phyloP scores from a whole-genome alignment of 1,140 invertebrate genomes.

The Leptinotarsa lineolata region DNA sequence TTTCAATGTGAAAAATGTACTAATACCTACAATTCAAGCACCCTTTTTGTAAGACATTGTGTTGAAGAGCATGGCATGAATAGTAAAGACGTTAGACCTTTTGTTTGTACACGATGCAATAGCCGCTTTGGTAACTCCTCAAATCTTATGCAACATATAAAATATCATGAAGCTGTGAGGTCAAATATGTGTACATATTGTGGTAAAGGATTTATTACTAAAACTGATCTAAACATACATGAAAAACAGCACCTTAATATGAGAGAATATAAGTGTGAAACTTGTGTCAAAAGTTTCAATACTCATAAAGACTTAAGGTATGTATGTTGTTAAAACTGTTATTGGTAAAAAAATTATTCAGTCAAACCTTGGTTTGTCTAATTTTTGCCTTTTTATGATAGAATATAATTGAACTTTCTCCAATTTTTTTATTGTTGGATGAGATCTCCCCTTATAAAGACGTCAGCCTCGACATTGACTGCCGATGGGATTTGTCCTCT shows the following conservation, averaged over 20 bases:
- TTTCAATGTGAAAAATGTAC: slow-evolving; percentile 44
- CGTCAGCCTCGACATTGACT: too few relatives aligned
- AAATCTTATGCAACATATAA: slow-evolving; percentile 43
- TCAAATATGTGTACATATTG: slow-evolving; percentile 59
- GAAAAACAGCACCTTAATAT: slow-evolving; percentile 68
- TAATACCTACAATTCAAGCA: slow-evolving; percentile 34
- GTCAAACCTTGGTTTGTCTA: too few relatives aligned
- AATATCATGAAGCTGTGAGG: slow-evolving; percentile 43
- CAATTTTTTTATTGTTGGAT: too few relatives aligned
- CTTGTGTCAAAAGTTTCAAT: slow-evolving; percentile 65
- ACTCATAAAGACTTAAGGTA: slow-evolving; percentile 46
- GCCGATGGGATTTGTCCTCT: too few relatives aligned
- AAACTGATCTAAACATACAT: slow-evolving; percentile 59
- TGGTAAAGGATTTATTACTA: slow-evolving; percentile 65
- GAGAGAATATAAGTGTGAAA: slow-evolving; percentile 71
- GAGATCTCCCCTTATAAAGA: too few relatives aligned
- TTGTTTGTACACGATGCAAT: slow-evolving; percentile 53
- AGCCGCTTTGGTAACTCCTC: slow-evolving; percentile 38
- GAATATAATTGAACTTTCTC: too few relatives aligned
- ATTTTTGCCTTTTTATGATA: too few relatives aligned
- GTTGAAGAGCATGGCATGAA: slow-evolving; percentile 59
- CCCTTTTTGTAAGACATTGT: slow-evolving; percentile 51
- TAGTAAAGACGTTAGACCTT: slow-evolving; percentile 59
- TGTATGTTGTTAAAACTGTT: background rate
- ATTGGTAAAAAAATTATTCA: too few relatives aligned